phyloP scores from a whole-genome alignment of 2,797 vertebrate genomes.

The Helostoma temminkii region DNA sequence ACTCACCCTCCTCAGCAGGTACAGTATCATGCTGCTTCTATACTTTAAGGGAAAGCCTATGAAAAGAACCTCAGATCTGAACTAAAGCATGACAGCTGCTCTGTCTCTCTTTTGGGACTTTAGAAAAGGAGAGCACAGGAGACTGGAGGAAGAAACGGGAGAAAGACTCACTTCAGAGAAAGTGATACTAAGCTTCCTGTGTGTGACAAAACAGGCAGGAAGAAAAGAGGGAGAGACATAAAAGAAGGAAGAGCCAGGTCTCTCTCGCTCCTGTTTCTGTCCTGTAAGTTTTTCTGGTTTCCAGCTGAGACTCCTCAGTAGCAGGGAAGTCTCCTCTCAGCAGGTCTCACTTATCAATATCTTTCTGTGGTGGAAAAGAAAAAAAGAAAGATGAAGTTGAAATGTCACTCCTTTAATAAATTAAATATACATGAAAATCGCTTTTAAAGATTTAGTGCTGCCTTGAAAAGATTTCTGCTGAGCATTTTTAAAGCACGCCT shows the following conservation, averaged over 20 bases:
- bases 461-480: constrained; percentile 23
- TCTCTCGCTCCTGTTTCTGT: constrained; percentile 18
- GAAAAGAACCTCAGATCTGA: constrained; percentile 48
- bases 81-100: constrained; percentile 59
- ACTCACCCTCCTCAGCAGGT: constrained; percentile 11
- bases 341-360: constrained; percentile 54
- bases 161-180: constrained; percentile 50
- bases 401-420: constrained; percentile 45
- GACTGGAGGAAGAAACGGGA: constrained; percentile 32
- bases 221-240: constrained; percentile 48
- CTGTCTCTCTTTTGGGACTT: constrained; percentile 47
- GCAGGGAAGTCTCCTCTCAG: constrained; percentile 41
- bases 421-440: constrained; percentile 47
- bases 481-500: constrained; percentile 17
- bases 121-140: constrained; percentile 10
- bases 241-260: constrained; percentile 53
- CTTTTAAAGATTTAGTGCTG: constrained; percentile 50
- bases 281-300: constrained; percentile 47
- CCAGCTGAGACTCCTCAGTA: constrained; percentile 44
- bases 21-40: constrained; percentile 11
- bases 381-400: constrained; percentile 9
- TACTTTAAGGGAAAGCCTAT: constrained; percentile 34
- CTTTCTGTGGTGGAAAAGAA: constrained; percentile 16
- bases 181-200: constrained; percentile 33
- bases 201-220: constrained; percentile 22